These are phyloP conservation scores for Doryteuthis pealeii DNA, from an alignment of 1,140 invertebrate genomes.

Conservation along the genomic window DNA sequence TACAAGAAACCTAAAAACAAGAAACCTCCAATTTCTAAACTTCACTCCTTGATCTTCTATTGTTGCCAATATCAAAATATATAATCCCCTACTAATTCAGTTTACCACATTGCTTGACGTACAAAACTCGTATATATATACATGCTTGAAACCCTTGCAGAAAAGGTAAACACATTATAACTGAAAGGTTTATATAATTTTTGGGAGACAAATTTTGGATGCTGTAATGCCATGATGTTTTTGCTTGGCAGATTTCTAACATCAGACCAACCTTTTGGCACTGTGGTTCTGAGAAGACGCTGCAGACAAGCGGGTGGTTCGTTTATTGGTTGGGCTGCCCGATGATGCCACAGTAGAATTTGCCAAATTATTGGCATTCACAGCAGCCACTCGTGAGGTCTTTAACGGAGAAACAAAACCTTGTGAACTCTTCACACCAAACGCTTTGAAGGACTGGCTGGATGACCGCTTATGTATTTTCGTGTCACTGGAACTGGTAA, in stretches of 20 bases:
- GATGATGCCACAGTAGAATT: not conserved
- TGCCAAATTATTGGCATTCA: constrained; percentile 38
- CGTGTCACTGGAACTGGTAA: constrained; percentile 38
- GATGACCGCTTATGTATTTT: constrained; percentile 53
- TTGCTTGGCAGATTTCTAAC: not conserved
- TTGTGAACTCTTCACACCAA: constrained; percentile 51
- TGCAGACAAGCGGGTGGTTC: not conserved
- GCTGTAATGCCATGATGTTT: too few species aligned
- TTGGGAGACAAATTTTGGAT: too few species aligned
- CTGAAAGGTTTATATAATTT: too few species aligned
- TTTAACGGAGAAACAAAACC: constrained; percentile 50
- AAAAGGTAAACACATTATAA: too few species aligned
- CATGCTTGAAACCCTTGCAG: too few species aligned
- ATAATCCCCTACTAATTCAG: too few species aligned
- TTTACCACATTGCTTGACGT: too few species aligned
- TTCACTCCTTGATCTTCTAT: too few species aligned
- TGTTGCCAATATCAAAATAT: too few species aligned
- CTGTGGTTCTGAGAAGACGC: constrained; percentile 1
- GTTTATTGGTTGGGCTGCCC: not conserved
- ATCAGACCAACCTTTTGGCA: constrained; percentile 8
- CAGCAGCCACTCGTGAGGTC: constrained; percentile 48
- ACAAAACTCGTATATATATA: too few species aligned
- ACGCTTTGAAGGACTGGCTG: constrained; percentile 41
- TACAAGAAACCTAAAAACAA: too few species aligned
- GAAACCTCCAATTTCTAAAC: too few species aligned